Percentiles rank a stretch among this genome's conserved stretches.
These are phyloP conservation scores for Salvelinus sp. DNA, from an alignment of 2,113 vertebrate genomes.

Conservation along the genomic window DNA sequence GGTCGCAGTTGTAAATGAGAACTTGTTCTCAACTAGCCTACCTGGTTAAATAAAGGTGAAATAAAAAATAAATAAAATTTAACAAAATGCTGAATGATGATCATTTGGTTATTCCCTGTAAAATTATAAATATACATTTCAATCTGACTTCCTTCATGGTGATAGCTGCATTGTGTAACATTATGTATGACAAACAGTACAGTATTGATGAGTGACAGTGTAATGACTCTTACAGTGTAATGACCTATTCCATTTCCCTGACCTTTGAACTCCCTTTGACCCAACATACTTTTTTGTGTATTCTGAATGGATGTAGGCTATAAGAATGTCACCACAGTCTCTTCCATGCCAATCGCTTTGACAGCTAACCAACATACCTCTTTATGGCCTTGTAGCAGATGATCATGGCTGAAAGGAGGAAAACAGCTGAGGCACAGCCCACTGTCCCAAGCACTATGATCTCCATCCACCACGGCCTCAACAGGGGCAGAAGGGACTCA, in stretches of 20 bases:
- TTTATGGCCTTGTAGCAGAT: constrained; percentile 99
- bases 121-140: too few relatives aligned
- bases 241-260: constrained; percentile 12
- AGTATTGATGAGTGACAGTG: constrained; percentile 27
- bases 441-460: constrained; percentile 84
- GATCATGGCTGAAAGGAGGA: constrained; percentile 90
- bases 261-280: constrained; percentile 51
- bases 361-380: constrained; percentile 73
- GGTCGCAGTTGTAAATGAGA: too few relatives aligned
- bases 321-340: constrained; percentile 37
- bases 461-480: constrained; percentile 91
- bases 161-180: too few relatives aligned
- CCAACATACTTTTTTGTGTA: background rate
- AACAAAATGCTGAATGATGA: too few relatives aligned
- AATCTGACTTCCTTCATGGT: too few relatives aligned
- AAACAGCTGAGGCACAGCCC: constrained; percentile 83
- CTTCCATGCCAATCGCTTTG: background rate
- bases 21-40: too few relatives aligned
- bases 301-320: too few relatives aligned
- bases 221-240: constrained; percentile 26
- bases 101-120: too few relatives aligned
- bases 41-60: too few relatives aligned
- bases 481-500: constrained; percentile 76
- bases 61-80: too few relatives aligned
- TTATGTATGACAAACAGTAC: too few relatives aligned